Base-by-base conservation (phyloP, 1,140 invertebrate genomes). In the Bombus superbus region DNA sequence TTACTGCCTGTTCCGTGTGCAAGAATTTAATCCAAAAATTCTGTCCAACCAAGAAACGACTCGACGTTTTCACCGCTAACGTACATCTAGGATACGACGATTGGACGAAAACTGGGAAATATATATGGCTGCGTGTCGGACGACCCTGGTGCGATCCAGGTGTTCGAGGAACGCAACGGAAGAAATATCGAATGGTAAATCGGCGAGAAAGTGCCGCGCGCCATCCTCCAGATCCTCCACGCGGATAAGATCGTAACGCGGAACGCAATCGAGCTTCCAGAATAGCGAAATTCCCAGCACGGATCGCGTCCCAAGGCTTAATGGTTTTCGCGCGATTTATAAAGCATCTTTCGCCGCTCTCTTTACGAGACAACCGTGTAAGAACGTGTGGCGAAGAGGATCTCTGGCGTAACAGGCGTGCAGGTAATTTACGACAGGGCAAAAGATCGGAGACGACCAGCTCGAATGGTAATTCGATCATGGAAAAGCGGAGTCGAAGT, bases 281-380 rank as follows among this genome's bases (percentile, higher is more conserved):
- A 84, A 81, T 81, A 71, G 66, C 85, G 66, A 78, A 82, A 64
- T 59, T 47, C 13, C 11, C 38, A 32, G n/a, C 38, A 22, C 64
- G 59, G 83, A 88, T 88, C 77, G 62, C 88, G 75, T 73, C 72
- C 40, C 64, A 22, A 4, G 44, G 71, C 44, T 73, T 90, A 90
- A 90, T 89, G 88, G 79, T 77, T 81, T 74, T 71, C 75, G 28
- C 71, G 59, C 85, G 81, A 85, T 87, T 89, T 87, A 87, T 85
- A 80, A 89, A 85, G 78, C 32, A 76, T 82, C 71, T 38, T 28
- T 42, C 40, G 69, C 47, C 71, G 44, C 57, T 82, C 71, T 89
- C 62, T 59, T 83, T 78, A 79, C 75, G 82, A 79, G 78, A 69
- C 68, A 73, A 64, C 75, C 66, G 66, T 72, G 81, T 89, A 89